Evolutionary conservation across 2,797 vertebrate genomes (phyloP).

Genomic region (Chaunax sp.): DNA sequence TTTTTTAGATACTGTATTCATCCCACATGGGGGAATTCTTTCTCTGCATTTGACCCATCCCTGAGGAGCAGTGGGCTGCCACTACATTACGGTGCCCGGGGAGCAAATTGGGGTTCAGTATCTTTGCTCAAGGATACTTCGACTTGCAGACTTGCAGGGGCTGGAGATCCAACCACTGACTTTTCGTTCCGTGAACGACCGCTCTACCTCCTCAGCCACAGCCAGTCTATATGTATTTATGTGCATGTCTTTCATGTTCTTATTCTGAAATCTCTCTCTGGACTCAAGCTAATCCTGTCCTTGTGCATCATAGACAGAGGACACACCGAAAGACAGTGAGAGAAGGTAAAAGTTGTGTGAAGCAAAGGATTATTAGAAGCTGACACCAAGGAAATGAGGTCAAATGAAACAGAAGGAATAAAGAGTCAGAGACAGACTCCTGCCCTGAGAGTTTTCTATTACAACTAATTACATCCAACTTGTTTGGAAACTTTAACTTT

Average conservation of each 20-base stretch:
- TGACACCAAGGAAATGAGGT: neutral
- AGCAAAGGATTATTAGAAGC: slow-evolving; percentile 10
- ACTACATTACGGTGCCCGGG: no score
- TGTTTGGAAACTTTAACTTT: neutral
- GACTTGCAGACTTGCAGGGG: no score
- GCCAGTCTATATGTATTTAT: slow-evolving; percentile 43
- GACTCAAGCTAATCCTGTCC: slow-evolving; percentile 27
- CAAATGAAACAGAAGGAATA: neutral
- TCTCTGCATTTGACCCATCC: no score
- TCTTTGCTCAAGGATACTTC: no score
- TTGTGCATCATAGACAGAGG: slow-evolving; percentile 29
- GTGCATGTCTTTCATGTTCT: slow-evolving; percentile 15
- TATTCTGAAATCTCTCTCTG: slow-evolving; percentile 26
- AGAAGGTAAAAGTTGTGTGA: slow-evolving; percentile 21
- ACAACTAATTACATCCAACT: slow-evolving; percentile 4
- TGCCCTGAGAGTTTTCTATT: slow-evolving; percentile 19
- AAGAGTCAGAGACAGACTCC: neutral
- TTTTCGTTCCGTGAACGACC: no score
- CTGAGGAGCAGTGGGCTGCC: no score
- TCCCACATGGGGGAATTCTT: no score
- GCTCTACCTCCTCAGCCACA: no score
- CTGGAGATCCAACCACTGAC: no score
- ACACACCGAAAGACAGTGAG: slow-evolving; percentile 3
- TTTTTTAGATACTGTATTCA: no score
- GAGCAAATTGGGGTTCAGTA: no score